phyloP scores from a whole-genome alignment of 2,113 vertebrate species.

The Saccopteryx bilineata region DNA sequence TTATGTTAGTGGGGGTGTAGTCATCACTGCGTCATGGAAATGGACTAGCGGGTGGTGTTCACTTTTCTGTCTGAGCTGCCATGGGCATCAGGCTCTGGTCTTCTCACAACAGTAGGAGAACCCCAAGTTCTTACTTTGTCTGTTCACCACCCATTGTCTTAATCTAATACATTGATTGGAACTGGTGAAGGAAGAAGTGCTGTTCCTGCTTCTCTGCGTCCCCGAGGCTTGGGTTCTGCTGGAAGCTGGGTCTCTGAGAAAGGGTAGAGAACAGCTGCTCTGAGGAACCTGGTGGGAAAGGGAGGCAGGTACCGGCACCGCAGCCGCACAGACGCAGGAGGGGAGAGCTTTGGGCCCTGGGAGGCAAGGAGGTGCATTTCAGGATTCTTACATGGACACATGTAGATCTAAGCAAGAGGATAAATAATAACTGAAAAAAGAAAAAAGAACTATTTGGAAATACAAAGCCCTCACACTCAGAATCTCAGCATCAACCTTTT shows the following conservation, averaged over 20 bases:
- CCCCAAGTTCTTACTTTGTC: neutral
- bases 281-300: neutral
- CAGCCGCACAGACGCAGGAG: fast-evolving
- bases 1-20: neutral
- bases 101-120: neutral
- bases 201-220: neutral
- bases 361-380: neutral
- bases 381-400: neutral
- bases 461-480: neutral
- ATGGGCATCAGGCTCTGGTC: fast-evolving
- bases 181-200: fast-evolving
- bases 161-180: fast-evolving
- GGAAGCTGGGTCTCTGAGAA: neutral
- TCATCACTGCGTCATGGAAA: fast-evolving
- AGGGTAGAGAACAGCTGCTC: neutral
- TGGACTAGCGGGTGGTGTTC: fast-evolving
- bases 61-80: neutral
- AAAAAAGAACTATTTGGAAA: constrained; percentile 26
- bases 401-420: no score
- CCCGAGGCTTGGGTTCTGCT: neutral
- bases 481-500: neutral
- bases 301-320: fast-evolving
- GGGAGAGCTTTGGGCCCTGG: neutral
- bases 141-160: no score
- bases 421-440: neutral